phyloP scores from a whole-genome alignment of 1,140 invertebrate species.

The Venturia canescens region DNA sequence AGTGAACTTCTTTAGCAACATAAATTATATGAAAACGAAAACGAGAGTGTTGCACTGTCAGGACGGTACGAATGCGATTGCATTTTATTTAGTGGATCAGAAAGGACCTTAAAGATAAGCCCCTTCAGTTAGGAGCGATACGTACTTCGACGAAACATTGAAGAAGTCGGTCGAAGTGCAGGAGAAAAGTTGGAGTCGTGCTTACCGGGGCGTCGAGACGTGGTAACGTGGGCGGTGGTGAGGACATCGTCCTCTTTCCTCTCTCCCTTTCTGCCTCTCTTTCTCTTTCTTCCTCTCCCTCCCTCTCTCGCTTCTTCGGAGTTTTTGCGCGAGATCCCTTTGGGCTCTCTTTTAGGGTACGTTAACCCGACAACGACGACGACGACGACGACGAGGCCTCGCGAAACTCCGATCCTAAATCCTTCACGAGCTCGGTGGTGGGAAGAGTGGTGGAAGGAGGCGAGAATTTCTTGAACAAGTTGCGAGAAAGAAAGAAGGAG shows the following conservation, averaged over 20 bases:
- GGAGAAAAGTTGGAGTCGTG: conserved; percentile 31
- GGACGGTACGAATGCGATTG: not conserved
- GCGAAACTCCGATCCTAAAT: conserved; percentile 52
- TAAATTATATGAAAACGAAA: not conserved
- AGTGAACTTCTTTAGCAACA: not conserved
- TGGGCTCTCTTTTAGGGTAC: conserved; percentile 62
- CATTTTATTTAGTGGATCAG: not conserved
- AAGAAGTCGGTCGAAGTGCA: conserved; percentile 12
- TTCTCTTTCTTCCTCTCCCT: conserved; percentile 2
- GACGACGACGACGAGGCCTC: conserved; percentile 16
- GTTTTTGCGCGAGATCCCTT: conserved; percentile 40
- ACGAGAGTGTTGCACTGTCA: not conserved
- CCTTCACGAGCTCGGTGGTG: conserved; percentile 37
- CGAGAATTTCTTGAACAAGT: conserved; percentile 11
- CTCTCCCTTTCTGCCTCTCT: conserved; percentile 8
- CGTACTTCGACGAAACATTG: not conserved
- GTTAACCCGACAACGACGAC: conserved; percentile 56
- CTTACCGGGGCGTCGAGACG: conserved; percentile 37
- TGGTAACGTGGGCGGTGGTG: conserved; percentile 58
- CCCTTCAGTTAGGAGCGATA: not conserved
- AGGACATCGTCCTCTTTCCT: conserved; percentile 59
- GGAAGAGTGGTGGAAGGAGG: conserved; percentile 3
- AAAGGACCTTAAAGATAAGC: not conserved
- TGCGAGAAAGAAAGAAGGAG: conserved; percentile 34
- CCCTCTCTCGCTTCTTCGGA: not conserved